These are phyloP conservation scores for Bombylius discolor DNA, from an alignment of 2,888 invertebrate species.

Conservation along the genomic window DNA sequence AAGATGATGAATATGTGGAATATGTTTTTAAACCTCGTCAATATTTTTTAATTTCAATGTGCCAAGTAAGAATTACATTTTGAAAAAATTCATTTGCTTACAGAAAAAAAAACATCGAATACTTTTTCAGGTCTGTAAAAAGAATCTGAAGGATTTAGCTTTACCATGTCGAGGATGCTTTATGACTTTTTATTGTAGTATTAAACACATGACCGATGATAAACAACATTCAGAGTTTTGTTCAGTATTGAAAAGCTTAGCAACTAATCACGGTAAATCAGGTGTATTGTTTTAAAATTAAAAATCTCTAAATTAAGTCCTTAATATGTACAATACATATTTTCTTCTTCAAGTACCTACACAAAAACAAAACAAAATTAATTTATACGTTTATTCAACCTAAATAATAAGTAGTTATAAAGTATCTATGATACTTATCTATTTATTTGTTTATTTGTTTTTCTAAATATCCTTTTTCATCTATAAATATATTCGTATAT, in stretches of 20 bases:
- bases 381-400: no score
- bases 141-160: constrained; percentile 21
- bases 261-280: constrained; percentile 40
- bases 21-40: constrained; percentile 53
- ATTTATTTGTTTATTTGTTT: no score
- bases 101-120: neutral
- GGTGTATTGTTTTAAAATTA: no score
- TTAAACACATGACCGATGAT: constrained; percentile 47
- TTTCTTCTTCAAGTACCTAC: no score
- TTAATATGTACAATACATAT: no score
- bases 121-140: constrained; percentile 25
- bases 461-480: no score
- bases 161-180: constrained; percentile 40
- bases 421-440: no score
- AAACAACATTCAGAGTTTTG: constrained; percentile 49
- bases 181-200: constrained; percentile 50
- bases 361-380: no score
- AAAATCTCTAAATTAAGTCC: no score
- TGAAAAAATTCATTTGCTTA: constrained; percentile 24
- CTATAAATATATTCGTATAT: no score
- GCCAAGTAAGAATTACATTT: constrained; percentile 34
- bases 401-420: no score
- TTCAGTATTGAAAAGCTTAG: constrained; percentile 44
- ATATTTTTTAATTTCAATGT: constrained; percentile 47
- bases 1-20: constrained; percentile 46